Conservation (phyloP, 2,888 invertebrate species). For the Agonopterix subpropinquella region DNA sequence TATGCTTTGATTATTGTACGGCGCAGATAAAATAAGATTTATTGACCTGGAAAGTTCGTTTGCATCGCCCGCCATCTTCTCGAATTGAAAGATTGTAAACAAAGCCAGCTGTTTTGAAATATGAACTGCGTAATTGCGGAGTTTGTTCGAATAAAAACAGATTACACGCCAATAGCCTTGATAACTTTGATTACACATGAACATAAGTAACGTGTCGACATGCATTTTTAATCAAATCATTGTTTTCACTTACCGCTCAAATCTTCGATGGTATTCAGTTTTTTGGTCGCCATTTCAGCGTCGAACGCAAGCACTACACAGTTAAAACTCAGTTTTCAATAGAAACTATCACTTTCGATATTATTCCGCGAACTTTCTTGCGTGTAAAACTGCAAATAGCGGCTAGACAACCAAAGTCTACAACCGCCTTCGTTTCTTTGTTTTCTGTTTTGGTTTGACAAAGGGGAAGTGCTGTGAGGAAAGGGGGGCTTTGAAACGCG, state of each 20-base stretch:
- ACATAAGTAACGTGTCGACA: conserved; percentile 35
- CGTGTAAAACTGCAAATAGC: conserved; percentile 11
- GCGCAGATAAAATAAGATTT: background rate
- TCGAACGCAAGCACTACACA: conserved; percentile 23
- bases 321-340: conserved; percentile 14
- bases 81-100: conserved; percentile 18
- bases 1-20: background rate
- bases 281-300: conserved; percentile 58
- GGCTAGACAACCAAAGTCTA: conserved; percentile 13
- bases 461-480: conserved; percentile 11
- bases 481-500: conserved; percentile 11
- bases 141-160: conserved; percentile 8
- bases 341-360: conserved; percentile 22
- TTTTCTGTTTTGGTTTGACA: conserved; percentile 24
- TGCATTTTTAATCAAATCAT: conserved; percentile 41
- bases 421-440: conserved; percentile 36
- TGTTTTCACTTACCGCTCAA: conserved; percentile 66
- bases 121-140: conserved; percentile 26
- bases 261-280: conserved; percentile 68
- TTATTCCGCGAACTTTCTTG: conserved; percentile 21
- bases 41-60: background rate
- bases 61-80: conserved; percentile 1
- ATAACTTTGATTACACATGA: conserved; percentile 27
- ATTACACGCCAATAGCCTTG: conserved; percentile 13
- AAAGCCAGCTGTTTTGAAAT: conserved; percentile 25